These are phyloP conservation scores for Pseudochirops cupreus DNA, from an alignment of 2,797 vertebrate species.

Conservation along the genomic window DNA sequence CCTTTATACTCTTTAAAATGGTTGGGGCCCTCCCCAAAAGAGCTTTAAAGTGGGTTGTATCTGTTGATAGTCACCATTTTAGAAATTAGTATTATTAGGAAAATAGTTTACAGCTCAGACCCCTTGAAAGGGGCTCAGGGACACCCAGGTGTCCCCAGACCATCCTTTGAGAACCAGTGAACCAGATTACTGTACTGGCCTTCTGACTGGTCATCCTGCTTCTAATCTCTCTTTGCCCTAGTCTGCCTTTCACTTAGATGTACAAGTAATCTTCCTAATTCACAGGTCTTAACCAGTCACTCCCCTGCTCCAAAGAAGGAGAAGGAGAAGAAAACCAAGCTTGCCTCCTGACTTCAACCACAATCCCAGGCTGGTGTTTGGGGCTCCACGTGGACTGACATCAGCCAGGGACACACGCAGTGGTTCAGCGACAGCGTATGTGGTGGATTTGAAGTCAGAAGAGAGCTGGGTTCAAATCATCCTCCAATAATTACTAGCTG, in stretches of 20 bases:
- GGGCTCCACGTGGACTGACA: not conserved
- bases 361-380: not conserved
- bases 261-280: not conserved
- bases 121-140: not conserved
- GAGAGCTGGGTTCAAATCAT: not conserved
- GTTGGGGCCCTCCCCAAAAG: not conserved
- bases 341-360: not conserved
- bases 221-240: not conserved
- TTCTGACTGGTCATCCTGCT: not conserved
- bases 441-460: not conserved
- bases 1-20: not conserved
- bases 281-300: not conserved
- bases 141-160: not conserved
- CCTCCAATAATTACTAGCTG: not conserved
- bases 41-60: not conserved
- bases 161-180: not conserved
- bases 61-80: not conserved
- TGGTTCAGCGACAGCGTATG: not conserved
- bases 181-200: not conserved
- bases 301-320: not conserved
- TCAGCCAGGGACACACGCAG: not conserved
- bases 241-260: not conserved
- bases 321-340: not conserved
- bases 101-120: not conserved
- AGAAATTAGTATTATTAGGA: not conserved